Evolutionary conservation across 35 echinoderm and acorn worm genomes (phyloP), one percentile per base, ranked within the genome.

Genomic region (Acanthaster planci): DNA sequence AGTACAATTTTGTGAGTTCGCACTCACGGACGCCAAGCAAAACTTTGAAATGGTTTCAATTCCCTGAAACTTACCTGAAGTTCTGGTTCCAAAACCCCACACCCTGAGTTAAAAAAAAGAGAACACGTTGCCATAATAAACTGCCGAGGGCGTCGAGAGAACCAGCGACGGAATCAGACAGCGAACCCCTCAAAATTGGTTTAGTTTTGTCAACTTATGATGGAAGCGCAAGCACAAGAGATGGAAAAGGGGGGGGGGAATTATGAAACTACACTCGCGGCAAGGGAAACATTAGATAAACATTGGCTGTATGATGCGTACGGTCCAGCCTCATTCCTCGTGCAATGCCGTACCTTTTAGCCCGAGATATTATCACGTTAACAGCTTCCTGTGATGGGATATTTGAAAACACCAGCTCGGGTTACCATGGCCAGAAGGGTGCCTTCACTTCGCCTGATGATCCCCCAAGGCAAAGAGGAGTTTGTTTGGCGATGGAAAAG

Each of bases 181-280:
- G 42, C 42, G 4, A 47, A 47, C 4, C 42, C 4, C 4, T 12
- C 42, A 47, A 47, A 47, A 47, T 6, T 6, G 42, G 42, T 47
- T 47, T 47, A 12, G 42, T 47, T n/a, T 47, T 12, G 42, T 47
- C 42, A 47, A 47, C 21, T 23, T 36, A 29, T 36, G 64, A 31
- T 34, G 10, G 64, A 72, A 72, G 21, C 26, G 64, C 8, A 72
- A 72, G 12, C 4, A 12, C 4, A 6, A 47, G 42, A 72, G 14
- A 29, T 10, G 64, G 64, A 72, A 72, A 72, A 72, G 18, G 23
- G 64, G 23, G 27, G 34, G n/a, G 6, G 30, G 30, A 72, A 72
- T 72, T 72, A 72, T 72, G 30, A 72, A 72, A 72, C 64, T 36
- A 9, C 64, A 72, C 64, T 72, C 64, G 64, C 64, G 64, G 64